Percentiles rank a stretch among this genome's conserved stretches.
Evolutionary conservation across 2,888 invertebrate genomes (phyloP).

Genomic region (Amphipoea lucens): DNA sequence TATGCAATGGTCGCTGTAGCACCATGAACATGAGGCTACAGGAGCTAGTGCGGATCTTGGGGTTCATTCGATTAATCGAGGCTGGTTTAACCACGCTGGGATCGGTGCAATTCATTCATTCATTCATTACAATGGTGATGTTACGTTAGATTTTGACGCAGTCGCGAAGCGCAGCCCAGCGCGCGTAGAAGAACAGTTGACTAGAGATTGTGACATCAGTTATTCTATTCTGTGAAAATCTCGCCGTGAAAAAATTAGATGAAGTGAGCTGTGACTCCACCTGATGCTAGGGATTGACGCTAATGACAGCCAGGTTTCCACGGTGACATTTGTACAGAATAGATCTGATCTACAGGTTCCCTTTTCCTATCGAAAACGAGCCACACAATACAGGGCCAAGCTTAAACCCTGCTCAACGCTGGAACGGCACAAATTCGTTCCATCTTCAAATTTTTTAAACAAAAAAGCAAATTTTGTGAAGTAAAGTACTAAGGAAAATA

Average conservation of each 20-base stretch:
- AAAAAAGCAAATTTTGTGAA: neutral
- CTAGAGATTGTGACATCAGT: neutral
- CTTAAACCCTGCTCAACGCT: neutral
- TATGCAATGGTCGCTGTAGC: no score
- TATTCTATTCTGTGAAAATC: neutral
- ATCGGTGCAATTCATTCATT: no score
- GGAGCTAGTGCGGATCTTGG: no score
- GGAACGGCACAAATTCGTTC: neutral
- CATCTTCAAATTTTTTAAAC: neutral
- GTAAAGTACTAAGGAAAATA: neutral
- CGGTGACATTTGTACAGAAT: neutral
- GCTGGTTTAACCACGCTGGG: no score
- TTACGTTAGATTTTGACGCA: neutral
- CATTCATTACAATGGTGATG: neutral
- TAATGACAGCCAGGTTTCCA: neutral
- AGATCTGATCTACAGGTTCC: neutral
- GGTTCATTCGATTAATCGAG: no score
- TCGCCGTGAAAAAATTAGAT: neutral
- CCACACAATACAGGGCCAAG: neutral
- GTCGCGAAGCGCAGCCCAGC: no score
- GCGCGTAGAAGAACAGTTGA: no score
- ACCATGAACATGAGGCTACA: no score
- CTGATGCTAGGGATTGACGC: neutral
- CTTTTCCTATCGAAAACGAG: neutral
- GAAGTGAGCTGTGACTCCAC: neutral